Conservation (phyloP, 1,140 invertebrate species). For the Drosophila sturtevanti region DNA sequence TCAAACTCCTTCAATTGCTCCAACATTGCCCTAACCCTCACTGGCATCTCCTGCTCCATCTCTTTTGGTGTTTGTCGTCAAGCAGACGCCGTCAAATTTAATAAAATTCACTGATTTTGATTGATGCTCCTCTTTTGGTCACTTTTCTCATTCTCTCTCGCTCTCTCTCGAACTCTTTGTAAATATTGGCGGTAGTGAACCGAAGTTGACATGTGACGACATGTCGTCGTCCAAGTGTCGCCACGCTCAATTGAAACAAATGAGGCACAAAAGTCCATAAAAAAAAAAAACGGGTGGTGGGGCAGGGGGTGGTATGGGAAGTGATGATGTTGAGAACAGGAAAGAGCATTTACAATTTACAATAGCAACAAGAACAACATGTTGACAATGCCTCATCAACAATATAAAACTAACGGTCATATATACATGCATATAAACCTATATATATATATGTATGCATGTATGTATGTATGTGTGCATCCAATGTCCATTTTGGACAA, state of each 20-base stretch:
- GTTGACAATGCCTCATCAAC: constrained; percentile 55
- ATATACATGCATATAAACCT: no score
- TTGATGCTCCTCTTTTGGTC: constrained; percentile 75
- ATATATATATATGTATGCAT: no score
- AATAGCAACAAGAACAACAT: constrained; percentile 19
- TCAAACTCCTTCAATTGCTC: constrained; percentile 26
- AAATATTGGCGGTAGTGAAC: constrained; percentile 75
- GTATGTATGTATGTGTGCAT: no score
- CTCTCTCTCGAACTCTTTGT: constrained; percentile 26
- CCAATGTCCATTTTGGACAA: no score
- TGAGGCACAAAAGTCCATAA: constrained; percentile 56
- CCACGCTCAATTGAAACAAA: constrained; percentile 74
- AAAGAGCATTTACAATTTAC: constrained; percentile 74
- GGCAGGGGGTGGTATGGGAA: background rate
- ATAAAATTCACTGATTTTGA: constrained; percentile 83
- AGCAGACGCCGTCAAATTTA: constrained; percentile 82
- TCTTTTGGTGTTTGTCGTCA: constrained; percentile 7
- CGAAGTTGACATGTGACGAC: constrained; percentile 66
- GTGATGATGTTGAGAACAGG: constrained; percentile 40
- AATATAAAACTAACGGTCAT: constrained; percentile 5
- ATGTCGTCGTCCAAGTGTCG: constrained; percentile 72
- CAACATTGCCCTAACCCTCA: background rate
- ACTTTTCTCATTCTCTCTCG: constrained; percentile 41
- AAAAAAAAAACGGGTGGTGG: background rate
- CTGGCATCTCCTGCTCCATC: constrained; percentile 26